Percentiles rank a stretch among this genome's conserved stretches.
These are phyloP conservation scores for Drosophila mayaguana DNA, from an alignment of 2,888 invertebrate genomes.

Conservation along the genomic window DNA sequence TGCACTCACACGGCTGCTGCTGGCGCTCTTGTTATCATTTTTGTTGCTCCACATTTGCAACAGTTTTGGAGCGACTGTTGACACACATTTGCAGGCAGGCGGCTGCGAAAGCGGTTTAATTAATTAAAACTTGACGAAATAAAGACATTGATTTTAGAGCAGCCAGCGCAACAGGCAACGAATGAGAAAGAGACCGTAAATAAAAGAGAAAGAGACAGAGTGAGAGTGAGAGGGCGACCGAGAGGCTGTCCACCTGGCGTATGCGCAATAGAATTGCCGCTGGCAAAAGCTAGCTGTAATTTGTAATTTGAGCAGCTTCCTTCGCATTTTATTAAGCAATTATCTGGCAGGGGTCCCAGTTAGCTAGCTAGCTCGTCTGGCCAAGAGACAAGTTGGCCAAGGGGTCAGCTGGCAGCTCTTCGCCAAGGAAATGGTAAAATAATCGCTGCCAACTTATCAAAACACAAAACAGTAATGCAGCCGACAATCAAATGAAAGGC, in stretches of 20 bases:
- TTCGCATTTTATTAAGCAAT: conserved; percentile 73
- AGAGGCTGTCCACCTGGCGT: conserved; percentile 19
- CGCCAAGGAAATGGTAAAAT: conserved; percentile 73
- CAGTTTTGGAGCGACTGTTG: conserved; percentile 48
- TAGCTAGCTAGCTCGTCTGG: conserved; percentile 39
- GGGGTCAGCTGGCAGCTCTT: conserved; percentile 31
- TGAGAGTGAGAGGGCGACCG: neutral
- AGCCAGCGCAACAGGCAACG: conserved; percentile 7
- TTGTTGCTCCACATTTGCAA: conserved; percentile 29
- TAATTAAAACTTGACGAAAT: conserved; percentile 30
- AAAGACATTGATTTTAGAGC: conserved; percentile 42
- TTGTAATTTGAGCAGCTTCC: conserved; percentile 51
- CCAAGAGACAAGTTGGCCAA: conserved; percentile 43
- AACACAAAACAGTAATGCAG: conserved; percentile 72
- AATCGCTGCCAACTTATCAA: conserved; percentile 79
- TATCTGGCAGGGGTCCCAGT: conserved; percentile 45
- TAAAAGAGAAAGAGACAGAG: no score
- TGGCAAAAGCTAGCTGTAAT: conserved; percentile 37
- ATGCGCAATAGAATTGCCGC: conserved; percentile 31
- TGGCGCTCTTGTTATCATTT: neutral
- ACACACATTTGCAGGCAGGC: conserved; percentile 33
- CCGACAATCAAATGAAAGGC: conserved; percentile 45
- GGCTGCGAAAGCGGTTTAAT: conserved; percentile 35
- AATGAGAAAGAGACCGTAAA: neutral
- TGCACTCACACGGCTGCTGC: conserved; percentile 18